Evolutionary conservation across 2,888 invertebrate species (phyloP).

Genomic region (Incurvaria masculella): DNA sequence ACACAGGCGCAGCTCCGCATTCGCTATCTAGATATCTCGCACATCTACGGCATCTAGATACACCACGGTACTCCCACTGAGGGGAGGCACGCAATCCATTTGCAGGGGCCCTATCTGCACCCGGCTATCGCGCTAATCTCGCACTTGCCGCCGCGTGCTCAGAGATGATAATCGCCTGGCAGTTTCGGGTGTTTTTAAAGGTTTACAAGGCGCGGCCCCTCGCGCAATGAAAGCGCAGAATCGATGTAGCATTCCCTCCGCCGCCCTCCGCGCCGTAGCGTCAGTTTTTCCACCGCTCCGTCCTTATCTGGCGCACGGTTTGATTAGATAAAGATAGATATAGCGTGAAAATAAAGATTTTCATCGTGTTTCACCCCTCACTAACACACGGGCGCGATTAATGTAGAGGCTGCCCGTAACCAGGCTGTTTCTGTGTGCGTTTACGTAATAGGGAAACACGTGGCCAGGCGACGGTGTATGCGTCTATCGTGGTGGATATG

Average conservation of each 20-base stretch:
- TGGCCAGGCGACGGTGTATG: background rate
- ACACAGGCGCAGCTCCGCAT: background rate
- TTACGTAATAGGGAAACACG: background rate
- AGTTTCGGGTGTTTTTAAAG: constrained; percentile 50
- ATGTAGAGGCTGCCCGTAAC: background rate
- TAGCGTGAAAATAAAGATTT: constrained; percentile 59
- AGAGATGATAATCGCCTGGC: constrained; percentile 53
- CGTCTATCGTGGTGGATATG: too few relatives aligned
- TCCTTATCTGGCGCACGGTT: constrained; percentile 49
- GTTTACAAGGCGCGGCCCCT: constrained; percentile 47
- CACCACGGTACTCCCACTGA: background rate
- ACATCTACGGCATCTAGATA: constrained; percentile 56
- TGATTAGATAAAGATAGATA: constrained; percentile 59
- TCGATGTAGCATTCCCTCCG: constrained; percentile 58
- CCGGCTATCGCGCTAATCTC: constrained; percentile 41
- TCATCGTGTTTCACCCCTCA: constrained; percentile 45
- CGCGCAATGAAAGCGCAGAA: constrained; percentile 58
- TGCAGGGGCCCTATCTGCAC: constrained; percentile 35
- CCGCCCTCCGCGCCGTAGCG: constrained; percentile 25
- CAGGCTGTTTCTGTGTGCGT: constrained; percentile 32
- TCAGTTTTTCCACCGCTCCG: constrained; percentile 55
- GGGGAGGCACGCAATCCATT: constrained; percentile 58
- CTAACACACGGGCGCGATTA: constrained; percentile 34
- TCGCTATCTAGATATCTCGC: constrained; percentile 17
- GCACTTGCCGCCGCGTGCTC: constrained; percentile 26